Evolutionary conservation across 2,888 invertebrate species (phyloP), one percentile per base, ranked within the genome.

Genomic region (Caenorhabditis sp.): DNA sequence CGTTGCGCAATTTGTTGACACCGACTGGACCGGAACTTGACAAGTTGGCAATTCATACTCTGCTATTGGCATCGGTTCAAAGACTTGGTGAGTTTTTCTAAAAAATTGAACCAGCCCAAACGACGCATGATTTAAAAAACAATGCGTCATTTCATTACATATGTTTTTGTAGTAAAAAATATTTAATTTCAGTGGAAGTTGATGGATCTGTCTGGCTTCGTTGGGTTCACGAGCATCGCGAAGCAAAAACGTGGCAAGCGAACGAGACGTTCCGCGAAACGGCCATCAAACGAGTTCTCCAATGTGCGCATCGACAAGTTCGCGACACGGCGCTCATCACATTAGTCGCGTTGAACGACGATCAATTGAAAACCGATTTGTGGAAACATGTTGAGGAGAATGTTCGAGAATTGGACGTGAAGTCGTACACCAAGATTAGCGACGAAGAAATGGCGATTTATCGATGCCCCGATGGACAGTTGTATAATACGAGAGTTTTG

Each of bases 261-360:
- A 72, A 69, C 37, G 66, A 69, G 21, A 68, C 43, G 6, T 83
- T 83, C 71, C 57, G 74, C 14, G 64, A 77, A 24, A 53, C 61
- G 0, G 72, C 67, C 21, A 66, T 78, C 26, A 55, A 70, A n/a
- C 58, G 65, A 50, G 80, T 82, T 8, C 62, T 81, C 8, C 36
- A 62, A 23, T 80, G 80, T 54, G 51, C 62, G 26, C 26, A 76
- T 54, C 31, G 76, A 49, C 54, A 61, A 1, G 75, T 80, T 89
- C 93, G 97, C 72, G 97, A 97, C 86, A 97, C 97, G 87, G 97
- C 97, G 8, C 92, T 97, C 51, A 94, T 97, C 83, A 95, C 95
- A 0, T 90, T 97, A 81, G 91, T 94, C 88, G 95, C 94, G 58
- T 91, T 91, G 77, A 92, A 92, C 74, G 90, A 93, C 62, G 91